phyloP scores from a whole-genome alignment of 2,888 invertebrate genomes.

The Ormia ochracea region DNA sequence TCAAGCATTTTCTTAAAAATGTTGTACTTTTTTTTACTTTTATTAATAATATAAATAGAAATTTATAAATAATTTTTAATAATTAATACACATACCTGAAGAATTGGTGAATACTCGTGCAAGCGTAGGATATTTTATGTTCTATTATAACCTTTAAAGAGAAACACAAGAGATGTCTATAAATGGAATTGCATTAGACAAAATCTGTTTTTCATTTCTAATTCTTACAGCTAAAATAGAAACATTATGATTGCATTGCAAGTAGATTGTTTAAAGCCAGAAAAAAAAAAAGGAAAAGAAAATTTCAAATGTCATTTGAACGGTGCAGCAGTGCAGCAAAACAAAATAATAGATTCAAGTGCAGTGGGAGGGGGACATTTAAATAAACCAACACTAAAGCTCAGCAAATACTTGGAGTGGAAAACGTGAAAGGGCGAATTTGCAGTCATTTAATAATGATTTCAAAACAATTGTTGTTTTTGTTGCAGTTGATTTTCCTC shows the following conservation, averaged over 20 bases:
- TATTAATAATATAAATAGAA: too few relatives aligned
- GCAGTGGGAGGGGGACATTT: background rate
- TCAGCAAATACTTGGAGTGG: background rate
- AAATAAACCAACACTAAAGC: background rate
- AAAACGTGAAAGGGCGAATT: slow-evolving; percentile 58
- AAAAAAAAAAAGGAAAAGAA: background rate
- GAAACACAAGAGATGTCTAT: too few relatives aligned
- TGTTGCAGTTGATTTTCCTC: slow-evolving; percentile 13
- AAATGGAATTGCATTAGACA: background rate
- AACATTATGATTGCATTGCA: slow-evolving; percentile 4
- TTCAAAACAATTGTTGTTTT: slow-evolving; percentile 19
- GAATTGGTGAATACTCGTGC: slow-evolving; percentile 8
- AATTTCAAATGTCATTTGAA: slow-evolving; percentile 51
- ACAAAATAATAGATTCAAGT: background rate
- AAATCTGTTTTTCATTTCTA: background rate
- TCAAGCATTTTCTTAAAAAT: too few relatives aligned
- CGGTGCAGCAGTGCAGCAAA: slow-evolving; percentile 15
- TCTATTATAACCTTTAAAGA: slow-evolving; percentile 31
- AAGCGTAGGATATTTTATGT: slow-evolving; percentile 24
- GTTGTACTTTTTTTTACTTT: too few relatives aligned
- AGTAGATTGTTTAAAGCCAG: background rate
- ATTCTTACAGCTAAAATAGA: slow-evolving; percentile 21
- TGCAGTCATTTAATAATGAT: slow-evolving; percentile 53
- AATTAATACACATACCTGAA: too few relatives aligned
- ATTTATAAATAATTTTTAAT: too few relatives aligned